Evolutionary conservation across 2,113 vertebrate species (phyloP).

Genomic region (Sclerurus mexicanus): DNA sequence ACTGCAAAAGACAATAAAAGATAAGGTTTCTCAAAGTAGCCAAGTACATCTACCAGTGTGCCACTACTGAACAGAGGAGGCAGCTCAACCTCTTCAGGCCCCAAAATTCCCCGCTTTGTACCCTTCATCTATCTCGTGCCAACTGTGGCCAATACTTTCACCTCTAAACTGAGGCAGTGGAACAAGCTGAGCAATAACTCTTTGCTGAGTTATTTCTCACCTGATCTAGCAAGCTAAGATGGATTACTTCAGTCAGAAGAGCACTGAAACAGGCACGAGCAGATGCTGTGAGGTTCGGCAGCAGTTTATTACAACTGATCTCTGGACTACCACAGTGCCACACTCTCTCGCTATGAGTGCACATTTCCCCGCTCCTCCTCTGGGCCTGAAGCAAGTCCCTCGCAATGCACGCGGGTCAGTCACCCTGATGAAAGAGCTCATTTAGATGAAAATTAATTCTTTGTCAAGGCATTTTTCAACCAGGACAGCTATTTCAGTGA

Average conservation of each 20-base stretch:
- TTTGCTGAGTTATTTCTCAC: slow-evolving; percentile 28
- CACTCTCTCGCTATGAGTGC: neutral
- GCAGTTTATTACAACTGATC: neutral
- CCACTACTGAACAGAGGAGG: neutral
- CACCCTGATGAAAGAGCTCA: neutral
- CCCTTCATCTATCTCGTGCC: neutral
- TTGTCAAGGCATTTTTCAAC: neutral
- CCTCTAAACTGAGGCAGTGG: neutral
- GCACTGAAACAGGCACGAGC: neutral
- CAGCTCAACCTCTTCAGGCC: neutral
- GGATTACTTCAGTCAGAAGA: slow-evolving; percentile 17
- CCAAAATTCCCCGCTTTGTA: neutral
- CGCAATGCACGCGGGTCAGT: accelerated
- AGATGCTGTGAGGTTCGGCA: neutral
- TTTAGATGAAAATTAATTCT: neutral
- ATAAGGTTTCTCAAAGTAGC: neutral
- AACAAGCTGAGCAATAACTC: neutral
- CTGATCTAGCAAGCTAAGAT: neutral
- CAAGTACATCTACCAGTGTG: neutral
- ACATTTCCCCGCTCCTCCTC: neutral
- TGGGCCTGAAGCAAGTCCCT: neutral
- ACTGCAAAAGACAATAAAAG: neutral
- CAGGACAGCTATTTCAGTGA: neutral
- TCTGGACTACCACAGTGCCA: neutral
- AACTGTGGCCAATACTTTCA: accelerated